Evolutionary conservation across 2,797 vertebrate species (phyloP), one percentile per base, ranked within the genome.

Genomic region (Premnoplex brunnescens): DNA sequence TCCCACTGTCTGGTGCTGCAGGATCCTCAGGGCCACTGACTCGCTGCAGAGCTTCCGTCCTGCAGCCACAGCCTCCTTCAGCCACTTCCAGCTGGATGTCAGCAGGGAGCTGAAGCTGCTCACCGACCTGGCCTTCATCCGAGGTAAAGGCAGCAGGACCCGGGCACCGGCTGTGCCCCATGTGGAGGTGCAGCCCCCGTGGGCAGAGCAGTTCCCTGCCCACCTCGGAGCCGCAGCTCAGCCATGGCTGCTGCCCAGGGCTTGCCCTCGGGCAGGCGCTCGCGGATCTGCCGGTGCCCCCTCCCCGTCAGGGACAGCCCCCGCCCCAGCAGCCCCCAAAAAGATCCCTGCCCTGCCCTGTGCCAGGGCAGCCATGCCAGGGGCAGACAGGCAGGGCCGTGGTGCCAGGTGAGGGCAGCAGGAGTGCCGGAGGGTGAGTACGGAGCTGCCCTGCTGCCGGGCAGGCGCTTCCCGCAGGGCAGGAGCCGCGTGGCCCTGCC

Each of bases 21-120:
- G 99, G 98, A 98, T 99, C 56, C 88, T 98, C 93, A 98, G 98
- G 95, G 98, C 99, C 34, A 99, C 99, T 4, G 99, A 99, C 64
- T 98, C 98, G 66, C 98, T 99, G 44, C 99, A 99, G 98, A 98
- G 98, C 13, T 99, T 99, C 98, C 97, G 98, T 39, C 98, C 98
- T 2, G 98, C 98, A 1, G 98, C 98, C 55, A 99, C 98, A 21
- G 97, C 99, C 43, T 99, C 99, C 39, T 99, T 99, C 97, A 98
- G 98, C 96, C 98, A 98, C 85, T 99, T 98, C 97, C 98, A 99
- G 96, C 94, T 99, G 77, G 99, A 99, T 0, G 97, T 99, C 67
- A 98, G 98, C 90, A 98, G 98, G 81, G 99, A 99, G 93, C 97
- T 99, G 85, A 98, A 99, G 95, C 95, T 99, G 44, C 97, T 99